Base-by-base conservation (phyloP, 2,797 vertebrate genomes). In the Phrynocephalus vlangalii region DNA sequence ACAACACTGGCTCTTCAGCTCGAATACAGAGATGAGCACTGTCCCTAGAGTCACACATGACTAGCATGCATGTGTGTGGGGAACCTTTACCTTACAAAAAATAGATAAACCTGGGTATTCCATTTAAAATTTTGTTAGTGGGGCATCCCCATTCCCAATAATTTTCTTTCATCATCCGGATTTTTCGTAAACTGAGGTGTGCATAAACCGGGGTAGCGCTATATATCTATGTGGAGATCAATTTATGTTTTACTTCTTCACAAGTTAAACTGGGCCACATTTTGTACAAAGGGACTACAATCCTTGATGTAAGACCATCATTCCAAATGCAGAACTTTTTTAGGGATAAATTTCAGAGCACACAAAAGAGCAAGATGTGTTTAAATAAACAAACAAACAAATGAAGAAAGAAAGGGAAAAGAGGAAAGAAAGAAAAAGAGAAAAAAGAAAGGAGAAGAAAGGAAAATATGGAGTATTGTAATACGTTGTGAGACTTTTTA, bases 401-500 rank as follows among this genome's bases (percentile, higher is more conserved):
- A 20, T 44, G 38, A 48, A 11, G 20, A 48, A 48, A 48, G 73
- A 48, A 11, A 24, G 73, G 48, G 22, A 48, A 38, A 48, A 76
- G 8, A 16, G 6, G 13, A 22, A 24, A 70, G 28, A 70, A 24
- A 2, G 15, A 28, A 10, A n/a, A 8, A 76, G 13, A 9, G 22
- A 1, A 30, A 48, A 10, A 11, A 8, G 38, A 24, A 8, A 10
- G 2, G 24, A 76, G 94, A 92, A 63, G 60, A 88, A 77, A 89
- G 15, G n/a, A 90, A 91, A 90, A 73, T 38, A 16, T 33, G 3
- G 63, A 91, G 63, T 86, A 44, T 5, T 44, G 38, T 44, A 85
- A 10, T 92, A 91, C 86, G 67, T 76, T 84, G 26, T 33, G 56
- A 60, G 75, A 90, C 90, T 63, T 18, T 93, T 92, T 63, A 92